phyloP scores from a whole-genome alignment of 2,797 vertebrate species.

The Mus minutoides region DNA sequence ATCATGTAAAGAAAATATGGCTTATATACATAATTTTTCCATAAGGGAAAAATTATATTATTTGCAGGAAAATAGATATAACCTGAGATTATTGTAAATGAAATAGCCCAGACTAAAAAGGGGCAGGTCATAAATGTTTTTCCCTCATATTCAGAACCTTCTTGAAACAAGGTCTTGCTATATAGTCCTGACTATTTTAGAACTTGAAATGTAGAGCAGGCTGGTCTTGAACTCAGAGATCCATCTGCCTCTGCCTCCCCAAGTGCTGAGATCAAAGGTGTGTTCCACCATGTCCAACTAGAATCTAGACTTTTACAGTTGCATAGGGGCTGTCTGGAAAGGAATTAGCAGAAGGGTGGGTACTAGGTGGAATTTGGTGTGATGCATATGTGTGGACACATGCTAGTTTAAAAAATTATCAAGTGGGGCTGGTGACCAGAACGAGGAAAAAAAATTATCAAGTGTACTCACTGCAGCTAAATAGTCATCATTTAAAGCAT shows the following conservation, averaged over 20 bases:
- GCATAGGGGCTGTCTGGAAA: not conserved
- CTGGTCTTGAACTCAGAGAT: not conserved
- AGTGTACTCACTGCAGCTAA: not conserved
- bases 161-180: not conserved
- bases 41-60: not conserved
- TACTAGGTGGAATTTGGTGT: not conserved
- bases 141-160: not conserved
- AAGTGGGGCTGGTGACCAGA: too few relatives aligned
- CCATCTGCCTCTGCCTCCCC: not conserved
- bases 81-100: not conserved
- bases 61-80: not conserved
- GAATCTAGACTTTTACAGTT: not conserved
- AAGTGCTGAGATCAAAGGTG: not conserved
- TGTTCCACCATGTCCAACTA: not conserved
- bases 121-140: too few relatives aligned
- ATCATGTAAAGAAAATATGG: not conserved
- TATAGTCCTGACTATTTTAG: not conserved
- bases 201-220: not conserved
- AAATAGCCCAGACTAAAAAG: not conserved
- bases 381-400: not conserved
- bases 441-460: not conserved
- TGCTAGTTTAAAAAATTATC: not conserved
- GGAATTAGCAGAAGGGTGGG: not conserved
- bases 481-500: not conserved
- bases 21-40: not conserved